Conservation (phyloP, 1,140 invertebrate genomes). For the Hypothenemus hampei region DNA sequence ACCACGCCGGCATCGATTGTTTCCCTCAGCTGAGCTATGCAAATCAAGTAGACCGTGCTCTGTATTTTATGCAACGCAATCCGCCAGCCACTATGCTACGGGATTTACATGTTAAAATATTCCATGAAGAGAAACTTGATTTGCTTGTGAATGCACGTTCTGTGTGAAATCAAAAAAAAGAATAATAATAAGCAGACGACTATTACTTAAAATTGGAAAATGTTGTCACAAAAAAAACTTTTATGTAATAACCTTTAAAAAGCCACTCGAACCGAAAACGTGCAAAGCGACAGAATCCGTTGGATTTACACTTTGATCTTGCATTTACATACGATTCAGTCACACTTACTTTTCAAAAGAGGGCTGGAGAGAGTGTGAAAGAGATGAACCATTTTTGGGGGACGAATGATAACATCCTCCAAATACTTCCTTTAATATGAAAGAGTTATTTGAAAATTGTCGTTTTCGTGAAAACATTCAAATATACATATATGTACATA, state of each 20-base stretch:
- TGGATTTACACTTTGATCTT: conserved; percentile 31
- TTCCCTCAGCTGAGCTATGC: conserved; percentile 45
- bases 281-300: conserved; percentile 15
- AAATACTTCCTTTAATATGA: conserved; percentile 2
- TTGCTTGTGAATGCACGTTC: not conserved
- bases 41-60: conserved; percentile 44
- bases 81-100: conserved; percentile 12
- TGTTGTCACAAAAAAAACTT: too few species aligned
- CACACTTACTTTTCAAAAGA: conserved; percentile 19
- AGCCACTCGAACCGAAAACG: conserved; percentile 13
- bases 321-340: conserved; percentile 31
- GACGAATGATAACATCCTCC: not conserved
- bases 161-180: not conserved
- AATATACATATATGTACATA: conserved; percentile 2
- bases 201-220: not conserved
- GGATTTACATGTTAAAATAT: conserved; percentile 37
- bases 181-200: not conserved
- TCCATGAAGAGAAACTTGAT: conserved; percentile 12
- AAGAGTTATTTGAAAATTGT: conserved; percentile 24
- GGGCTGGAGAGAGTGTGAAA: not conserved
- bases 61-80: conserved; percentile 43
- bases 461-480: too few species aligned
- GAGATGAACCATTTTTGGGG: conserved; percentile 19
- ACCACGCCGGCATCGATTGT: conserved; percentile 40
- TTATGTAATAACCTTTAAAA: not conserved